Percentiles rank a stretch among this genome's conserved stretches.
Conservation (phyloP, 2,797 vertebrate species). For the Enteromius treurensis region DNA sequence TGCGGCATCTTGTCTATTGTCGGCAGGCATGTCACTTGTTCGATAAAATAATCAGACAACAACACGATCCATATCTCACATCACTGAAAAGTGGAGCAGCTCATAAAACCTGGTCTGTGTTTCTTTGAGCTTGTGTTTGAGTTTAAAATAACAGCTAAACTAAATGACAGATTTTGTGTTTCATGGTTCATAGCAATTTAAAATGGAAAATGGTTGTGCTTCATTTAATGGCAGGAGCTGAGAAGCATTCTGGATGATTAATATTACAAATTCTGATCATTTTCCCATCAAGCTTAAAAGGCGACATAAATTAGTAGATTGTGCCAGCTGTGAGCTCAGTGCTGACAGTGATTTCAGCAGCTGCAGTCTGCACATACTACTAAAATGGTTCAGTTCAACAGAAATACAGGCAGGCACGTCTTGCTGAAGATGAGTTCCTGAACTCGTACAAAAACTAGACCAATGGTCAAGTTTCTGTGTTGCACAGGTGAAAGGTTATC, state of each 20-base stretch:
- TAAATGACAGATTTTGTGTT: constrained; percentile 39
- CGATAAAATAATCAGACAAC: constrained; percentile 26
- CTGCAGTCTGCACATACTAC: constrained; percentile 12
- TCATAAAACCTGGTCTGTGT: background rate
- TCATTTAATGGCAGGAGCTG: constrained; percentile 40
- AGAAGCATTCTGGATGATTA: constrained; percentile 52
- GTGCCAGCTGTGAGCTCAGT: constrained; percentile 30
- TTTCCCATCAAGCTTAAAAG: constrained; percentile 50
- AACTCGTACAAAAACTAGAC: background rate
- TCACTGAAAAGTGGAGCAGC: background rate
- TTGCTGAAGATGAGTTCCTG: background rate
- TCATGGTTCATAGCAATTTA: constrained; percentile 47
- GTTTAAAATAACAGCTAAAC: constrained; percentile 50
- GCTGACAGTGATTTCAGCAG: constrained; percentile 20
- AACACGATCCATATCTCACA: background rate
- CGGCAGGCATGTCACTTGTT: constrained; percentile 24
- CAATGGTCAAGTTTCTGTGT: background rate
- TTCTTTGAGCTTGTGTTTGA: constrained; percentile 32
- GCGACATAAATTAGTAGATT: constrained; percentile 41
- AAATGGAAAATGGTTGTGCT: constrained; percentile 41
- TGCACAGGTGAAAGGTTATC: too few relatives aligned
- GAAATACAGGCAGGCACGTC: background rate
- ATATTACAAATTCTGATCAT: constrained; percentile 36
- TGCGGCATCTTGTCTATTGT: constrained; percentile 37
- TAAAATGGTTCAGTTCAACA: background rate